These are phyloP conservation scores for Eueremaeus valkanovi DNA, from an alignment of 2,888 invertebrate species.

Conservation along the genomic window DNA sequence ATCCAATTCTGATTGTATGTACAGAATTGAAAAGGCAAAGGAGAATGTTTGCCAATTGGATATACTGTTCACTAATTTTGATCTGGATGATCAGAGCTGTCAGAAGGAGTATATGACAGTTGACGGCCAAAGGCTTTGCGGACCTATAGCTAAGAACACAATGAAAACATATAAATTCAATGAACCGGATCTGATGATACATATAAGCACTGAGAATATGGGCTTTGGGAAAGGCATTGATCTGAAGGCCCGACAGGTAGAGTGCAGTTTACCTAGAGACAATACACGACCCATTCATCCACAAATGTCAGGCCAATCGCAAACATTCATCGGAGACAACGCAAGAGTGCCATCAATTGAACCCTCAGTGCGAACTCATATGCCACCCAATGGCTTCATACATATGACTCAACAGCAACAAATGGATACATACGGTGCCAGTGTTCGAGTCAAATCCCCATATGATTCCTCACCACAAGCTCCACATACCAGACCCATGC, in stretches of 20 bases:
- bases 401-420: background rate
- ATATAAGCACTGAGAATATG: background rate
- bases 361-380: background rate
- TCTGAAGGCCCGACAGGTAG: slow-evolving; percentile 42
- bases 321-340: background rate
- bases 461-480: background rate
- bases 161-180: slow-evolving; percentile 41
- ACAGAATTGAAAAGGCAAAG: slow-evolving; percentile 43
- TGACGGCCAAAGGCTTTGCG: slow-evolving; percentile 45
- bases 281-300: background rate
- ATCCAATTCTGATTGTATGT: background rate
- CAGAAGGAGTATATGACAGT: slow-evolving; percentile 44
- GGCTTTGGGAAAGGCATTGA: slow-evolving; percentile 23
- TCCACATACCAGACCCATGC: background rate
- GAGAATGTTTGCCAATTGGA: slow-evolving; percentile 45
- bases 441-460: background rate
- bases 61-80: slow-evolving; percentile 45
- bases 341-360: background rate
- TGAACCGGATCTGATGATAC: slow-evolving; percentile 7
- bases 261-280: slow-evolving; percentile 33
- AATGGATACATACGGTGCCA: background rate
- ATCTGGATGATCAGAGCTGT: slow-evolving; percentile 43
- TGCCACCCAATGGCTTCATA: background rate
- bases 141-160: slow-evolving; percentile 37
- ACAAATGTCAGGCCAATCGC: background rate